Base-by-base conservation (phyloP, 2,113 vertebrate species). In the Andinoacara biseriatus region DNA sequence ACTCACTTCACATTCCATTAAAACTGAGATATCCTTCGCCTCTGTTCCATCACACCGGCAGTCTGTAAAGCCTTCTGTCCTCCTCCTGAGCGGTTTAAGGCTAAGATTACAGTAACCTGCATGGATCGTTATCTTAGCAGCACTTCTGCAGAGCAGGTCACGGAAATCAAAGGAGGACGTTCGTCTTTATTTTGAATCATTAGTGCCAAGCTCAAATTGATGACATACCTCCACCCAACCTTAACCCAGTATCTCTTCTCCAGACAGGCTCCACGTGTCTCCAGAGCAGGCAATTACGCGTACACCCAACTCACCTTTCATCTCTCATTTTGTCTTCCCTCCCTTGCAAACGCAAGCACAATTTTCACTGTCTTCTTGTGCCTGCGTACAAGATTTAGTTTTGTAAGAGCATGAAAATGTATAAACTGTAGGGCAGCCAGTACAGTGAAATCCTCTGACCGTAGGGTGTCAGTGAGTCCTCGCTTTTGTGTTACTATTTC, bases 61-160 rank as follows among this genome's bases (percentile, higher is more conserved):
- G 78, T 79, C 57, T 46, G 11, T 13, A 8, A 75, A 61, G 67
- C 58, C 80, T 29, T 18, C 60, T 75, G 67, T 62, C 59, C 24
- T 33, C 49, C 58, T 82, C 80, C 85, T 76, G 65, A 65, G 74
- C 49, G 26, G 40, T 74, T 58, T 7, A 81, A 86, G 90, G 94
- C 89, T 95, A 94, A 95, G 91, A 96, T 96, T 96, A 95, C 93
- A 95, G 91, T 93, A 93, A 95, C 87, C 91, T 90, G 92, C 90
- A 83, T 94, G 88, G 93, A 93, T 95, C 67, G 92, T 95, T 96
- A 96, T 96, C 94, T 94, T 90, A 95, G 95, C 95, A 93, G 90
- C 87, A 92, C 0, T 89, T 95, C 95, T 96, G 93, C 92, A 58
- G 93, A 92, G 87, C 94, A 94, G 95, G 94, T 91, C 91, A 77